phyloP scores from a whole-genome alignment of 2,113 vertebrate genomes.

The Charina bottae region DNA sequence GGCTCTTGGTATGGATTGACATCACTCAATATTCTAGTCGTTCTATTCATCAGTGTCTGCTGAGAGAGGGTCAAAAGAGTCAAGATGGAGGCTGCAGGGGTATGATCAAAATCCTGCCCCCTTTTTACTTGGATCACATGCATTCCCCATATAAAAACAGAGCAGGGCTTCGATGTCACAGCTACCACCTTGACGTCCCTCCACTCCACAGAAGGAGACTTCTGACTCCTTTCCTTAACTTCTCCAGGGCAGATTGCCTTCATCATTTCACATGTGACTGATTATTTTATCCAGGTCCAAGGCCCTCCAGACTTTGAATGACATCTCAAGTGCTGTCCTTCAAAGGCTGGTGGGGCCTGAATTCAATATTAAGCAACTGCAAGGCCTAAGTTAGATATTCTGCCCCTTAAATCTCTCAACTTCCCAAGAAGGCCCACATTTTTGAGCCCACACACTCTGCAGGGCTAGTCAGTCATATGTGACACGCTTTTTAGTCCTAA shows the following conservation, averaged over 20 bases:
- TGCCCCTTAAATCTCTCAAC: neutral
- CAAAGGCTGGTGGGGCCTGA: neutral
- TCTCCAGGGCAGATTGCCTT: neutral
- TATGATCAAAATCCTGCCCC: neutral
- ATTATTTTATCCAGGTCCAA: neutral
- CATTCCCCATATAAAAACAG: neutral
- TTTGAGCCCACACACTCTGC: neutral
- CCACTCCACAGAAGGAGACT: neutral
- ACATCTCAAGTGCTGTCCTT: neutral
- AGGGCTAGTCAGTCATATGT: neutral
- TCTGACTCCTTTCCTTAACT: neutral
- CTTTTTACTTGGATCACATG: neutral
- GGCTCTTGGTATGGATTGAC: no score
- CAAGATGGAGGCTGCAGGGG: neutral
- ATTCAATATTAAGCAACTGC: neutral
- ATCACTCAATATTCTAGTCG: no score
- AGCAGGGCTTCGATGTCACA: neutral
- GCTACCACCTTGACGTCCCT: neutral
- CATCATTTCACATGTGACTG: neutral
- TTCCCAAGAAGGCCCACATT: neutral
- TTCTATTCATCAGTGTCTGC: neutral
- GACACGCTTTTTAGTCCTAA: neutral
- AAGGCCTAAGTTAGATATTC: neutral
- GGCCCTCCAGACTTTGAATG: neutral
- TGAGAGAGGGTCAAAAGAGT: neutral